A percentile compares a stretch with the other conserved stretches of the same genome.
Evolutionary conservation across 2,888 invertebrate genomes (phyloP).

Genomic region (Brassicogethes aeneus): DNA sequence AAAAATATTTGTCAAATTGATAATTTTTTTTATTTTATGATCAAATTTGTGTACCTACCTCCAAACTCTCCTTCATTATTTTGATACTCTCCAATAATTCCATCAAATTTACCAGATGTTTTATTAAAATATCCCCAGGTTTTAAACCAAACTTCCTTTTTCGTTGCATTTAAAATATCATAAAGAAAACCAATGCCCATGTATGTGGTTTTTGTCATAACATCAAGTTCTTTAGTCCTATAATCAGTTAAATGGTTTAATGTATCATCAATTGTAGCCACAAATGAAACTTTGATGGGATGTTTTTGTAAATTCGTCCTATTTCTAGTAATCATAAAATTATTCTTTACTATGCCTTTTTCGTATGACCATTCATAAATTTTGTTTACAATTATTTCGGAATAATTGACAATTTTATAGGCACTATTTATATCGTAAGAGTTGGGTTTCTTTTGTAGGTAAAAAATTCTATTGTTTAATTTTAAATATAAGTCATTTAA

Average conservation of each 20-base stretch:
- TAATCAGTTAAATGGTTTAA: not conserved
- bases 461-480: not conserved
- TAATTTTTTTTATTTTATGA: too few relatives aligned
- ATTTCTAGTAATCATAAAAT: too few relatives aligned
- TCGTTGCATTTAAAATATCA: not conserved
- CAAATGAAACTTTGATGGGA: too few relatives aligned
- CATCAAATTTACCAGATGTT: conserved; percentile 46
- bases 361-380: not conserved
- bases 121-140: conserved; percentile 13
- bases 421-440: not conserved
- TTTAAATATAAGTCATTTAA: not conserved
- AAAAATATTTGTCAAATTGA: too few relatives aligned
- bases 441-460: not conserved
- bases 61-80: conserved; percentile 48
- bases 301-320: too few relatives aligned
- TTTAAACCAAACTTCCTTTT: not conserved
- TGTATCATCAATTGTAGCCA: not conserved
- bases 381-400: not conserved
- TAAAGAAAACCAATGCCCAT: not conserved
- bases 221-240: too few relatives aligned
- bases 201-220: not conserved
- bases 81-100: conserved; percentile 50
- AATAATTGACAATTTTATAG: not conserved
- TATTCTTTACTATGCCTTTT: too few relatives aligned
- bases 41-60: too few relatives aligned